Evolutionary conservation across 2,113 vertebrate genomes (phyloP), one percentile per base, ranked within the genome.

Genomic region (Butorides virescens): DNA sequence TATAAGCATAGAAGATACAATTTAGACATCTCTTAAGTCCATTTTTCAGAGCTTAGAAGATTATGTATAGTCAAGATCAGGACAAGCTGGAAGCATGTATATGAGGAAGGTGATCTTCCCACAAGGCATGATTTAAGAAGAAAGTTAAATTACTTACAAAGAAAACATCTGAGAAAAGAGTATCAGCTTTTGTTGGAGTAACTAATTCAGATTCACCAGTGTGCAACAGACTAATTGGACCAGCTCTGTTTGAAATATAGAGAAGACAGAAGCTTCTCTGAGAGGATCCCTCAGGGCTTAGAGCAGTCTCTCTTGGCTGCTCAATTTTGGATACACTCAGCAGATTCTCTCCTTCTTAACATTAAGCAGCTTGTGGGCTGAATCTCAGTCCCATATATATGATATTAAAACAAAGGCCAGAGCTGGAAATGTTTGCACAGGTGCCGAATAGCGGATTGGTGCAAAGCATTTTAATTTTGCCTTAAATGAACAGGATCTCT

Each of bases 191-290:
- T 93, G 81, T 85, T 91, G 77, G 70, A 93, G 50, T 89, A 87
- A 96, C 95, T 96, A 94, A 96, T 94, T 94, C 93, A 94, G 85
- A 94, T 94, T 94, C 93, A 96, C 77, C 90, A 89, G 70, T 59
- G 79, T 86, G 87, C 94, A 90, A 94, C 81, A 75, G 89, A 90
- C 94, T 97, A 97, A 96, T 95, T 95, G 84, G 95, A 95, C 74
- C 76, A 80, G 74, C 68, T 92, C 88, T 96, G 72, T 92, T 91
- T 97, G 95, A 95, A 91, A 93, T 56, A 68, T 62, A 93, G 90
- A 88, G 88, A 91, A 88, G 49, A 92, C 70, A 91, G 65, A 88
- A 93, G 80, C 66, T 65, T 94, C 71, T 87, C 77, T 47, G 67
- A 92, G 90, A 96, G 72, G 78, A 93, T 91, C 89, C 83, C 91